These are phyloP conservation scores for Hoplostethus atlanticus DNA, from an alignment of 2,797 vertebrate genomes.

Conservation along the genomic window DNA sequence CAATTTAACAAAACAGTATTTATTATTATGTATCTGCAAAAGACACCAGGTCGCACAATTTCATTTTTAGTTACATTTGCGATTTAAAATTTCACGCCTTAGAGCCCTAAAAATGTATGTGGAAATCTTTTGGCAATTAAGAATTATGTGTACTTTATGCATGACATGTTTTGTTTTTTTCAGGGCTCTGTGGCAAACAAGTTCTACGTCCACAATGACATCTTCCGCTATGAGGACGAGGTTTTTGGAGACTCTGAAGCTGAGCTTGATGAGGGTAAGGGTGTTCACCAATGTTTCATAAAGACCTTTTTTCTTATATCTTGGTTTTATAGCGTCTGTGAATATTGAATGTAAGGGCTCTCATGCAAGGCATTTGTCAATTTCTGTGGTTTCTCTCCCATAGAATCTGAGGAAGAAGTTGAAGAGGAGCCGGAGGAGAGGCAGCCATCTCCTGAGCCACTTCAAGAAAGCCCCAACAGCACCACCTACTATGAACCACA, in stretches of 20 bases:
- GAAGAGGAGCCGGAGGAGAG: slow-evolving; percentile 95
- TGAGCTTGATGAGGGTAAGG: slow-evolving; percentile 93
- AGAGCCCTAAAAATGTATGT: too few species aligned
- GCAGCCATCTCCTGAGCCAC: slow-evolving; percentile 91
- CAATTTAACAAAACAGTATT: too few species aligned
- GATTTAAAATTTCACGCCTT: too few species aligned
- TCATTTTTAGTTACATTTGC: too few species aligned
- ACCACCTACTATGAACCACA: slow-evolving; percentile 92
- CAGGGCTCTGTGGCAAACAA: slow-evolving; percentile 99
- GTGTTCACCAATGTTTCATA: not conserved
- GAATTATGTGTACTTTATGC: not conserved
- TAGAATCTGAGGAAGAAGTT: slow-evolving; percentile 97
- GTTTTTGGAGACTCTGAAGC: slow-evolving; percentile 98
- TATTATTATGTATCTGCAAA: too few species aligned
- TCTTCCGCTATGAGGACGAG: slow-evolving; percentile 99
- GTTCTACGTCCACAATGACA: slow-evolving; percentile 99
- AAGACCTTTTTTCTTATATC: not conserved
- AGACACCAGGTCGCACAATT: too few species aligned
- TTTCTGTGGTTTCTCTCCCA: not conserved
- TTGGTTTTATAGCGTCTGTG: not conserved
- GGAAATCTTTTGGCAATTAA: not conserved
- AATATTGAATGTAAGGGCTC: not conserved
- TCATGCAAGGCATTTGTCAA: not conserved
- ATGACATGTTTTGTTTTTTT: slow-evolving; percentile 23
- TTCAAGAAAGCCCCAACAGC: slow-evolving; percentile 91